Percentiles rank a stretch among this genome's conserved stretches.
Evolutionary conservation across 2,113 vertebrate genomes (phyloP).

Genomic region (Gymnarchus niloticus): DNA sequence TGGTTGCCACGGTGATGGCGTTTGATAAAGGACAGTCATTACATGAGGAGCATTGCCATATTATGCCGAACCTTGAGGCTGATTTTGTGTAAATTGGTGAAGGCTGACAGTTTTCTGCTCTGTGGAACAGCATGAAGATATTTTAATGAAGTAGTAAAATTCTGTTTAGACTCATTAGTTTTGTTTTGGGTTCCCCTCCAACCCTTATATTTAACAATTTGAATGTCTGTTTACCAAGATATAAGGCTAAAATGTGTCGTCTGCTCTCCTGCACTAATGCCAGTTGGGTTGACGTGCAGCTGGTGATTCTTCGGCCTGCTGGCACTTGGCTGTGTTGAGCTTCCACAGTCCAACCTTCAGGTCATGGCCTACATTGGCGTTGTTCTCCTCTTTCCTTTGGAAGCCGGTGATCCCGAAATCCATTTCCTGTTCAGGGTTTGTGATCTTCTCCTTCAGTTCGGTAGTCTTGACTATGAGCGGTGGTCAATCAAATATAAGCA

Average conservation of each 20-base stretch:
- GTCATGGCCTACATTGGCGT: too few species aligned
- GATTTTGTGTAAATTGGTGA: not conserved
- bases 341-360: not conserved
- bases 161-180: too few species aligned
- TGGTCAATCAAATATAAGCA: too few species aligned
- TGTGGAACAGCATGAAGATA: not conserved
- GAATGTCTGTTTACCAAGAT: too few species aligned
- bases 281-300: not conserved
- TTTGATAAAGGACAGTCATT: conserved; percentile 11
- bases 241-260: not conserved
- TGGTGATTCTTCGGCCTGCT: not conserved
- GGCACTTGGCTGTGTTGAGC: not conserved
- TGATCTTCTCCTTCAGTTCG: not conserved
- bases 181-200: too few species aligned
- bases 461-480: not conserved
- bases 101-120: not conserved
- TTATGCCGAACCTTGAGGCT: not conserved
- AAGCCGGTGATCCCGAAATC: not conserved
- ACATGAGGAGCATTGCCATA: not conserved
- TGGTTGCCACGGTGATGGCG: not conserved
- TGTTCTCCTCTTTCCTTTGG: not conserved
- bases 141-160: not conserved
- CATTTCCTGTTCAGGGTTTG: not conserved
- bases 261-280: not conserved
- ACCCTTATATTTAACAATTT: too few species aligned